Percentiles rank a stretch among this genome's conserved stretches.
phyloP scores from a whole-genome alignment of 2,113 vertebrate species.

The Stegostoma tigrinum region DNA sequence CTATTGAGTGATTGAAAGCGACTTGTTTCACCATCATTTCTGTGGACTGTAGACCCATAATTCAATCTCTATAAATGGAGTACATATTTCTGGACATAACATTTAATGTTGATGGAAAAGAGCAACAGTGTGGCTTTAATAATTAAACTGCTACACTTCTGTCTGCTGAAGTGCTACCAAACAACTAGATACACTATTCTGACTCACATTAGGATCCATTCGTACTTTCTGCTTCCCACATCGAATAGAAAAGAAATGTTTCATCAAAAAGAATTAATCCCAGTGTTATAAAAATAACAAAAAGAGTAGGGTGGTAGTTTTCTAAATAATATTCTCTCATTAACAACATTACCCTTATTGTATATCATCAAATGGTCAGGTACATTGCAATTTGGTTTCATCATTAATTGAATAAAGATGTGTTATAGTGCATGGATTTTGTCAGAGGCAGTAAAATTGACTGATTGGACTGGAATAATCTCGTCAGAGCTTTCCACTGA shows the following conservation, averaged over 20 bases:
- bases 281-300: not conserved
- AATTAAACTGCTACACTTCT: not conserved
- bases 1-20: not conserved
- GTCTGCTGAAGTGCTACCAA: not conserved
- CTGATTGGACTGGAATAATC: constrained; percentile 19
- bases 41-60: not conserved
- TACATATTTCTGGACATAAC: not conserved
- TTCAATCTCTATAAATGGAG: not conserved
- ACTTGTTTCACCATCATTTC: not conserved
- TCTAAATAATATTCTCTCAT: not conserved
- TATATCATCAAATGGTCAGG: not conserved
- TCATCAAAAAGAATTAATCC: not conserved
- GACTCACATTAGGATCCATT: not conserved
- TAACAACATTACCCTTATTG: not conserved
- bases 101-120: too few relatives aligned
- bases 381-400: not conserved
- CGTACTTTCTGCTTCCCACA: not conserved
- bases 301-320: not conserved
- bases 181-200: not conserved
- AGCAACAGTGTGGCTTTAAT: not conserved
- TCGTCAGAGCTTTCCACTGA: constrained; percentile 17
- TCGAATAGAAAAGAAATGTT: not conserved
- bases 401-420: constrained; percentile 21
- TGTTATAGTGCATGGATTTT: not conserved
- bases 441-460: constrained; percentile 4